Base-by-base conservation (phyloP, 2,888 invertebrate genomes). In the Stenurella melanura region DNA sequence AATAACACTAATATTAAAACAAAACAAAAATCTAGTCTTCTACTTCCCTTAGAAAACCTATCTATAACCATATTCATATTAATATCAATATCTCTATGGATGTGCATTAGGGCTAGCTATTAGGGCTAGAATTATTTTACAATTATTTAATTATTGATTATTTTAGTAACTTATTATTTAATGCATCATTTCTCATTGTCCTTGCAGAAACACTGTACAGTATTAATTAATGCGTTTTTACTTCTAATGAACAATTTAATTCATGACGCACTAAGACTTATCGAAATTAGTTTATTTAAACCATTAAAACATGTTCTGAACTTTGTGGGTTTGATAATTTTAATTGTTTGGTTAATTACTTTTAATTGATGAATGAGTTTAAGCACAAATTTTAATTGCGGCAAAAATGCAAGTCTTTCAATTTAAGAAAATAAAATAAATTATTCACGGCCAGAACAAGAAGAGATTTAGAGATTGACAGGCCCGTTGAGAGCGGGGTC, bases 321-420 rank as follows among this genome's bases (percentile, higher is more conserved):
- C 68, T 21, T 68, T 26, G 56, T 68, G 56, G 56, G 30, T 68
- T 26, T 50, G 67, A 67, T 68, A 56, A 68, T 68, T 78, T 76
- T 71, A 78, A 80, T 73, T 74, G 74, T 72, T 61, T 73, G 18
- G 70, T 66, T 74, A 80, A 80, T 78, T 80, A 73, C 74, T 76
- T 70, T 80, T 76, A 80, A 80, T 80, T 78, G 77, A 78, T 78
- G 80, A 78, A 80, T 75, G 80, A 26, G 76, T 69, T 78, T 64
- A 76, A 75, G 69, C 72, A 75, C 71, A 73, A 76, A 78, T 80
- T 80, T 79, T 75, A 79, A 79, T 79, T 79, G 75, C 54, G 60
- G 64, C 73, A 77, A 34, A 76, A 75, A 57, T 64, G 64, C 61
- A 21, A 30, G 21, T 5, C 50, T 9, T 42, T 42, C 4, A 50